Evolutionary conservation across 2,888 invertebrate genomes (phyloP).

Genomic region (Drosophila macrothrix): DNA sequence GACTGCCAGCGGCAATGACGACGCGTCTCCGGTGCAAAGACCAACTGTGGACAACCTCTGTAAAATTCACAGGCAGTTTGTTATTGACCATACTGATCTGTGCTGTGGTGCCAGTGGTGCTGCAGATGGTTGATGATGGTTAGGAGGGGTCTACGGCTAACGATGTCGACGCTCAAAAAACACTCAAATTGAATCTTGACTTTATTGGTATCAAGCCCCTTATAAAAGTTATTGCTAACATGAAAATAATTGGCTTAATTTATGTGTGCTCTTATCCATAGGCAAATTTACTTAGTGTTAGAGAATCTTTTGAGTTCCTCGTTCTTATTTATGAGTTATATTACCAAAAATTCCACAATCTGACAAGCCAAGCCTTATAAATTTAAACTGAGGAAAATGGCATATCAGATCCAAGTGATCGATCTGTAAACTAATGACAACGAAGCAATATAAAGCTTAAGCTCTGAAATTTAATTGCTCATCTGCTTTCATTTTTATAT

Average conservation of each 20-base stretch:
- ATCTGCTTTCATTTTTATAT: neutral
- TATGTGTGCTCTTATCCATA: conserved; percentile 38
- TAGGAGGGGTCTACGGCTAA: conserved; percentile 16
- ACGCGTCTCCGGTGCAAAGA: conserved; percentile 21
- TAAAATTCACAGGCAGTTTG: conserved; percentile 32
- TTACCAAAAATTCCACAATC: conserved; percentile 9
- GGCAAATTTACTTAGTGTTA: conserved; percentile 40
- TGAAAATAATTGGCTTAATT: conserved; percentile 75
- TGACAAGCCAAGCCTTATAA: neutral
- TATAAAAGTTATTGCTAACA: conserved; percentile 60
- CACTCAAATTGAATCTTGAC: conserved; percentile 74
- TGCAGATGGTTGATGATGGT: conserved; percentile 1
- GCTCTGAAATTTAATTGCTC: neutral
- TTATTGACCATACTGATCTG: conserved; percentile 29
- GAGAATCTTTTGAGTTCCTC: neutral
- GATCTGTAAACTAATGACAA: neutral
- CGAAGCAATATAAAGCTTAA: neutral
- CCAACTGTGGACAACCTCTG: conserved; percentile 39
- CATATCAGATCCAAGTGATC: neutral
- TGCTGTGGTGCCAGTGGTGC: neutral
- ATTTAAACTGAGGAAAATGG: neutral
- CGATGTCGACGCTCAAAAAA: conserved; percentile 32
- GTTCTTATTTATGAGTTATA: conserved; percentile 30
- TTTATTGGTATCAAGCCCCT: conserved; percentile 68
- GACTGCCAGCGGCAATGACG: conserved; percentile 68